phyloP scores from a whole-genome alignment of 2,113 vertebrate species.

The Microcebus tavaratra region DNA sequence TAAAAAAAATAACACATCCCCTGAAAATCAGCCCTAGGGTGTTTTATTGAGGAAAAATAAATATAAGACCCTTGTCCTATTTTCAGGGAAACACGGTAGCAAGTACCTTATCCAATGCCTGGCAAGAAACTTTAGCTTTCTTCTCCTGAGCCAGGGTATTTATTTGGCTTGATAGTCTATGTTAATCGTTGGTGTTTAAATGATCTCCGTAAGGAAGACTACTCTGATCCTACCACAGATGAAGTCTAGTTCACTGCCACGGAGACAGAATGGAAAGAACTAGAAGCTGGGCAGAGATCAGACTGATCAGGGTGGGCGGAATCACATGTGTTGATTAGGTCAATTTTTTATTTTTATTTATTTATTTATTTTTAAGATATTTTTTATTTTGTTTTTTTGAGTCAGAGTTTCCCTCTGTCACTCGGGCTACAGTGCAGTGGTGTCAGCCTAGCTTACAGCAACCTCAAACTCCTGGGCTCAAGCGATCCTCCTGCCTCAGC shows the following conservation, averaged over 20 bases:
- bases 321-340: neutral
- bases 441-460: too few relatives aligned
- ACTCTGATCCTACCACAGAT: neutral
- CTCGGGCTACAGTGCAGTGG: fast-evolving
- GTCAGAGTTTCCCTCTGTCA: too few relatives aligned
- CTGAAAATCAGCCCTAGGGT: too few relatives aligned
- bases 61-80: too few relatives aligned
- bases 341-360: too few relatives aligned
- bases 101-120: neutral
- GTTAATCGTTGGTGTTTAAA: neutral
- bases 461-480: too few relatives aligned
- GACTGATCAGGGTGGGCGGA: neutral
- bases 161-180: neutral
- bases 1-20: too few relatives aligned
- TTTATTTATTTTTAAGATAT: too few relatives aligned
- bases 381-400: too few relatives aligned
- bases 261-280: neutral
- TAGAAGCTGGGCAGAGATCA: neutral
- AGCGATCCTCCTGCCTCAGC: too few relatives aligned
- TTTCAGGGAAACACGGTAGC: neutral
- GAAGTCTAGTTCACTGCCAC: neutral
- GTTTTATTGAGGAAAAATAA: too few relatives aligned
- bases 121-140: neutral
- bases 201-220: neutral
- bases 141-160: neutral